phyloP scores from a whole-genome alignment of 2,797 vertebrate species.

The Prunella strophiata region DNA sequence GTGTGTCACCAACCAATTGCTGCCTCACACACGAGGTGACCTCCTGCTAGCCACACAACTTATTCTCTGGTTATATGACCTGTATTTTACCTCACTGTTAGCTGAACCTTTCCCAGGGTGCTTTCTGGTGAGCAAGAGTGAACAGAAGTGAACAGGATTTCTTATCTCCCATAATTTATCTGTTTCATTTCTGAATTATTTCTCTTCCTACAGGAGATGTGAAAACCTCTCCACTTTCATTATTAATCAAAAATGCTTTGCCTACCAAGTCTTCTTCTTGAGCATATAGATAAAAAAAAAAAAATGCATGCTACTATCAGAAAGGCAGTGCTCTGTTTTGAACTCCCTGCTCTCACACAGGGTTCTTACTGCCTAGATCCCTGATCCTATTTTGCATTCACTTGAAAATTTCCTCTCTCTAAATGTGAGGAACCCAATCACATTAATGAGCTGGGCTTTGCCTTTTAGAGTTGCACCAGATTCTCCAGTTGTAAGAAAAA shows the following conservation, averaged over 20 bases:
- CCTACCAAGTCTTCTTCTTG: neutral
- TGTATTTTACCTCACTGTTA: neutral
- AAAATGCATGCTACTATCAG: neutral
- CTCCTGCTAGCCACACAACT: neutral
- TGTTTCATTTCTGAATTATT: neutral
- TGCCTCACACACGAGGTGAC: neutral
- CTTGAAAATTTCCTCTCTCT: neutral
- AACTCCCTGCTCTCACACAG: neutral
- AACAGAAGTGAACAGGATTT: neutral
- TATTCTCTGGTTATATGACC: too few relatives aligned
- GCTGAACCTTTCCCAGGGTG: neutral
- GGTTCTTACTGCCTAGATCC: neutral
- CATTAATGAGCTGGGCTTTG: neutral
- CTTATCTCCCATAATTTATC: neutral
- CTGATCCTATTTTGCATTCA: neutral
- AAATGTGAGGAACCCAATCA: neutral
- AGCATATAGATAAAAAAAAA: neutral
- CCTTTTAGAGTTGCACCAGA: neutral
- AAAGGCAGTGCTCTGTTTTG: neutral
- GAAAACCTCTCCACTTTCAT: neutral
- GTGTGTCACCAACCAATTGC: accelerated
- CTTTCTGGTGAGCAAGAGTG: neutral
- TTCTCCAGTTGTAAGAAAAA: neutral
- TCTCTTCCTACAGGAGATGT: neutral
- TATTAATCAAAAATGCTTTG: neutral